phyloP scores from a whole-genome alignment of 92 coral and sea anemone genomes.

The Umimayanthus kanabou region DNA sequence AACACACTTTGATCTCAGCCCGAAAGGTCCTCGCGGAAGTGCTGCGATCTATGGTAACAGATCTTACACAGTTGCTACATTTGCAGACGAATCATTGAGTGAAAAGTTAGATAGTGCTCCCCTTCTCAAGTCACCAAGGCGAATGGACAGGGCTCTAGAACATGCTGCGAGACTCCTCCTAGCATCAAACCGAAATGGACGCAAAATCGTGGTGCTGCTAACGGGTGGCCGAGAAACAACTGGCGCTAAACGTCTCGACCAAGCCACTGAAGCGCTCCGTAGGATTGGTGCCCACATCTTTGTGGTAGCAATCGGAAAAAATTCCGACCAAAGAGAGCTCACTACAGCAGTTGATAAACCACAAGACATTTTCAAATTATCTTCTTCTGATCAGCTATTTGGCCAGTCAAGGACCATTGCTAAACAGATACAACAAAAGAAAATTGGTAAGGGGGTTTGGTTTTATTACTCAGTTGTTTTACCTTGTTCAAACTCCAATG shows the following conservation, averaged over 20 bases:
- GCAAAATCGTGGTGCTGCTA: conserved; percentile 56
- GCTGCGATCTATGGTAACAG: conserved; percentile 63
- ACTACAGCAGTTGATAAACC: conserved; percentile 51
- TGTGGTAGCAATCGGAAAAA: conserved; percentile 80
- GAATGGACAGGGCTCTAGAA: conserved; percentile 67
- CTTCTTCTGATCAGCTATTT: conserved; percentile 33
- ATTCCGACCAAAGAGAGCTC: conserved; percentile 32
- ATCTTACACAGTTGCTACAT: conserved; percentile 41
- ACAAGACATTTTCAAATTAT: conserved; percentile 44
- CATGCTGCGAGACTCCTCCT: conserved; percentile 49
- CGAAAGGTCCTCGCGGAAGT: conserved; percentile 69
- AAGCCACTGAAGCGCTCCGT: conserved; percentile 66
- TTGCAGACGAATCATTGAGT: conserved; percentile 35
- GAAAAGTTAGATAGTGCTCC: conserved; percentile 39
- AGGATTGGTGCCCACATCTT: conserved; percentile 67
- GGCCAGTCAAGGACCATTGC: conserved; percentile 22
- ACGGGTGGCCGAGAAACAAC: conserved; percentile 61
- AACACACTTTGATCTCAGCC: conserved; percentile 50
- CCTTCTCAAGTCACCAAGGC: conserved; percentile 51
- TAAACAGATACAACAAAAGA: conserved; percentile 26
- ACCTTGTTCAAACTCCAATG: not conserved
- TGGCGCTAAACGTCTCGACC: conserved; percentile 51
- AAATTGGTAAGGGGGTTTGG: conserved; percentile 3
- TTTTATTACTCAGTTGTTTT: not conserved
- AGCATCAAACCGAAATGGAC: conserved; percentile 34